Percentiles rank a stretch among this genome's conserved stretches.
These are phyloP conservation scores for Horisme vitalbata DNA, from an alignment of 2,888 invertebrate genomes.

Conservation along the genomic window DNA sequence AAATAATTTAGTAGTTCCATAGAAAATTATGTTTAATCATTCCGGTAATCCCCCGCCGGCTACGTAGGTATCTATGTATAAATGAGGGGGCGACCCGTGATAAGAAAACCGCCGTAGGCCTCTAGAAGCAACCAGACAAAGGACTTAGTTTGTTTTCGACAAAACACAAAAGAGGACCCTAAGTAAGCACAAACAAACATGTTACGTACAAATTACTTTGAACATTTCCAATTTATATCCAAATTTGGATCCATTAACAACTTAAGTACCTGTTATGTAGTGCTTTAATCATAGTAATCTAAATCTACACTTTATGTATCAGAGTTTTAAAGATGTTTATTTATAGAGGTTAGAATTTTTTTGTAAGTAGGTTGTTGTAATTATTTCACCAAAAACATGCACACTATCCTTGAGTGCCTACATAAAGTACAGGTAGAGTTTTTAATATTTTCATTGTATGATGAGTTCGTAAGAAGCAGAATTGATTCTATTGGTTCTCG, in stretches of 20 bases:
- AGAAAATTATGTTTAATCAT: slow-evolving; percentile 23
- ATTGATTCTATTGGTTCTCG: no score
- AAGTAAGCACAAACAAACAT: slow-evolving; percentile 63
- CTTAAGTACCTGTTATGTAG: no score
- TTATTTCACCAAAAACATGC: no score
- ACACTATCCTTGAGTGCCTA: no score
- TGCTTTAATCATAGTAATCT: no score
- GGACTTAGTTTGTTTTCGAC: slow-evolving; percentile 64
- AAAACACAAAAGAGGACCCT: slow-evolving; percentile 67
- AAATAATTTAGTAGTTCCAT: slow-evolving; percentile 24
- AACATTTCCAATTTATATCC: slow-evolving; percentile 57
- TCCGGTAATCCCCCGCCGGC: slow-evolving; percentile 13
- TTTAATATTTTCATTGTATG: no score
- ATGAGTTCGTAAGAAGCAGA: no score
- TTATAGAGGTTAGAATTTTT: no score
- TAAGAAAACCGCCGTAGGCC: slow-evolving; percentile 67
- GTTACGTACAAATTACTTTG: slow-evolving; percentile 57
- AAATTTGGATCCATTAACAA: slow-evolving; percentile 42
- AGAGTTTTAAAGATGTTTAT: no score
- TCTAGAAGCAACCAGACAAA: slow-evolving; percentile 57
- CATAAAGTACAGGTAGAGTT: no score
- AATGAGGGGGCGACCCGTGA: slow-evolving; percentile 49
- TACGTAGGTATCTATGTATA: slow-evolving; percentile 30
- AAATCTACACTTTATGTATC: no score
- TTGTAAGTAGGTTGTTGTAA: no score